phyloP scores from a whole-genome alignment of 2,888 invertebrate genomes.

The Tenthredo scrophulariae region DNA sequence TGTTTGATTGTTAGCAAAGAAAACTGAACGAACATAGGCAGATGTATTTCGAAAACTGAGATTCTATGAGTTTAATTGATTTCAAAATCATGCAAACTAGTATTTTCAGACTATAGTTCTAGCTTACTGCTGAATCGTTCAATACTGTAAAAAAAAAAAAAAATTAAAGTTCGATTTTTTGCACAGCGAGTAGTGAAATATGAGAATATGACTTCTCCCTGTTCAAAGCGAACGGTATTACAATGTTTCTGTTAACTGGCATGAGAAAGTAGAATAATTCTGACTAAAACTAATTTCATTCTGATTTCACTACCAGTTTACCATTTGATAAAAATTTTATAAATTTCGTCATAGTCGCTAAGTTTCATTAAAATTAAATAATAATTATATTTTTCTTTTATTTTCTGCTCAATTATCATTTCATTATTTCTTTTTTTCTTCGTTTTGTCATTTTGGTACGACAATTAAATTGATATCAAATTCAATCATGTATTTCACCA shows the following conservation, averaged over 20 bases:
- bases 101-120: not conserved
- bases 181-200: conserved; percentile 16
- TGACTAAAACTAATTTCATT: not conserved
- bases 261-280: not conserved
- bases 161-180: not conserved
- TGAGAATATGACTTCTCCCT: not conserved
- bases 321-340: not conserved
- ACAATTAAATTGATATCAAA: not conserved
- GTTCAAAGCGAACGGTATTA: not conserved
- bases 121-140: not conserved
- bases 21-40: too few species aligned
- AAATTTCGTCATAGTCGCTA: not conserved
- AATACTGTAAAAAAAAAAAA: not conserved
- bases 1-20: not conserved
- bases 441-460: not conserved
- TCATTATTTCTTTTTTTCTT: too few species aligned
- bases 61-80: not conserved
- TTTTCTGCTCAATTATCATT: too few species aligned
- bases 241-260: not conserved
- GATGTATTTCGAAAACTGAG: not conserved
- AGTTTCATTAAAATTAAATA: not conserved
- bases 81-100: not conserved
- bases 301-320: not conserved
- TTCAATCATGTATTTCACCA: not conserved
- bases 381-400: not conserved